Percentiles rank a stretch among this genome's conserved stretches.
Conservation (phyloP, 2,888 invertebrate species). For the Pseudococcus longispinus region DNA sequence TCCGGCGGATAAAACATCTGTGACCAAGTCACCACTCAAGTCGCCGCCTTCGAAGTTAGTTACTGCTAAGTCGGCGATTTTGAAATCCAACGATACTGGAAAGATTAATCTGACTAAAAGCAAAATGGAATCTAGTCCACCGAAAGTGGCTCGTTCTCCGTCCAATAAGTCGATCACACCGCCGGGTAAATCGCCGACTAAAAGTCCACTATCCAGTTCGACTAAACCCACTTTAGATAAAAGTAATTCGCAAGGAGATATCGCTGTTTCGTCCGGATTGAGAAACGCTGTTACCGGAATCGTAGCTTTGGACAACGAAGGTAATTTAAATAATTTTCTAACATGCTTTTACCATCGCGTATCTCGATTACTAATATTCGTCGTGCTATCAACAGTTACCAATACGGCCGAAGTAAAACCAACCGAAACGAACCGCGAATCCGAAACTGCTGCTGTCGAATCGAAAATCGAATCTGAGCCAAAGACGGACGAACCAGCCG, state of each 20-base stretch:
- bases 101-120: background rate
- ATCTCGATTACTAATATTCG: background rate
- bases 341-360: background rate
- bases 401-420: slow-evolving; percentile 1
- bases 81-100: slow-evolving; percentile 10
- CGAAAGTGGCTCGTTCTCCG: slow-evolving; percentile 51
- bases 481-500: background rate
- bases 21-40: background rate
- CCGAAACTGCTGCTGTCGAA: background rate
- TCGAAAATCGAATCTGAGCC: background rate
- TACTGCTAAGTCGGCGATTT: slow-evolving; percentile 19
- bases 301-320: slow-evolving; percentile 45
- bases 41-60: slow-evolving; percentile 34
- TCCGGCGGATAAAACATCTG: slow-evolving; percentile 28
- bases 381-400: background rate
- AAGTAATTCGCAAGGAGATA: slow-evolving; percentile 48
- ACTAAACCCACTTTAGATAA: background rate
- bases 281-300: slow-evolving; percentile 24
- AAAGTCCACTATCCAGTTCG: background rate
- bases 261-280: background rate
- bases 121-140: slow-evolving; percentile 51
- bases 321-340: background rate
- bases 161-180: slow-evolving; percentile 52
- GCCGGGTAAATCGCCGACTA: slow-evolving; percentile 19
- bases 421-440: background rate